phyloP scores from a whole-genome alignment of 2,888 invertebrate species.

The Sphaerophoria taeniata region DNA sequence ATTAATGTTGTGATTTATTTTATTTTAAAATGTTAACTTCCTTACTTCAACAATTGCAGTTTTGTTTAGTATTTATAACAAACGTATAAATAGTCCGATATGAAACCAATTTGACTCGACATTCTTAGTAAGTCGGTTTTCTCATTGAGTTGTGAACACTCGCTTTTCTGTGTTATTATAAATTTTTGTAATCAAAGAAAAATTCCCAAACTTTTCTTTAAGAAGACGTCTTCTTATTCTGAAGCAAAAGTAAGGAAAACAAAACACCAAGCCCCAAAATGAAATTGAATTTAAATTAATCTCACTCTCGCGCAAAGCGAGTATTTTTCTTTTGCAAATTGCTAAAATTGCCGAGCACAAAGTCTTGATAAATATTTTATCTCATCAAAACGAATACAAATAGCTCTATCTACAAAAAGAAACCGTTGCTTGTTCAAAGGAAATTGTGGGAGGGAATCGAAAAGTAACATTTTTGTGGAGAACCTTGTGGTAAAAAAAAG shows the following conservation, averaged over 20 bases:
- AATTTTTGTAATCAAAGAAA: no score
- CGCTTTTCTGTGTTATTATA: no score
- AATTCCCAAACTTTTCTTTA: no score
- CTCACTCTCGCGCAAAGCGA: neutral
- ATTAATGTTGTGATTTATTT: no score
- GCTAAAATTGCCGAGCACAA: neutral
- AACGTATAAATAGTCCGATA: no score
- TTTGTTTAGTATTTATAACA: no score
- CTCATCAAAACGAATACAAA: slow-evolving; percentile 2
- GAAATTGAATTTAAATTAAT: slow-evolving; percentile 18
- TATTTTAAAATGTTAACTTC: no score
- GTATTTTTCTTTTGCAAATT: neutral
- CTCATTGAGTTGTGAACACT: no score
- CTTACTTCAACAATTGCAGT: no score
- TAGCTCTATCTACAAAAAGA: neutral
- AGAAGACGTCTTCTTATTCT: no score
- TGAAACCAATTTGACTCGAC: no score
- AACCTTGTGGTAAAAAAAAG: slow-evolving; percentile 4
- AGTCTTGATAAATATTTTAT: slow-evolving; percentile 8
- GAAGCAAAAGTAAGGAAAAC: neutral
- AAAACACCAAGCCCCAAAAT: neutral
- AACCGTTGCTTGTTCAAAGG: neutral
- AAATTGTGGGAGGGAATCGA: slow-evolving; percentile 15
- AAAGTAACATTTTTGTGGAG: slow-evolving; percentile 21
- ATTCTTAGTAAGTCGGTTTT: no score